Percentiles rank a stretch among this genome's conserved stretches.
phyloP scores from a whole-genome alignment of 2,888 invertebrate genomes.

The Eupithecia subumbrata region DNA sequence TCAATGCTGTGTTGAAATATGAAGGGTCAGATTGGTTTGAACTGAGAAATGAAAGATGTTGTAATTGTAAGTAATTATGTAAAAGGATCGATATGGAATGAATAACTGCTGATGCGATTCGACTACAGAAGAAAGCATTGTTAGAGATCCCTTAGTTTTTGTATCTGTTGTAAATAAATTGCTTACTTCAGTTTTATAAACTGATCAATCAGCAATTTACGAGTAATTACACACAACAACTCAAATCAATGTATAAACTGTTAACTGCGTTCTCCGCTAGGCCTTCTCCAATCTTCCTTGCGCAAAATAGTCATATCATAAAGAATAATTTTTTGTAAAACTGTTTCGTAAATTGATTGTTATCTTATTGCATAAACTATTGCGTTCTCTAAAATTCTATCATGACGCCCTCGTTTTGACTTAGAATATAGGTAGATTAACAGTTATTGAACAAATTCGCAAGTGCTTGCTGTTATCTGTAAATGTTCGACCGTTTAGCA shows the following conservation, averaged over 20 bases:
- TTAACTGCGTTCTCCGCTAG: background rate
- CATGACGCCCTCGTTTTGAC: constrained; percentile 18
- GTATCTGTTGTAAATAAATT: background rate
- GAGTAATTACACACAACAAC: no score
- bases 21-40: constrained; percentile 45
- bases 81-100: background rate
- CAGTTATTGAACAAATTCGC: constrained; percentile 25
- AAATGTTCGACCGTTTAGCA: constrained; percentile 9
- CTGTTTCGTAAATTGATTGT: constrained; percentile 31
- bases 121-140: background rate
- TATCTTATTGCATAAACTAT: constrained; percentile 33
- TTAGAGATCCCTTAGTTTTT: background rate
- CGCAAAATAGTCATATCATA: background rate
- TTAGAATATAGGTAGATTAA: constrained; percentile 14
- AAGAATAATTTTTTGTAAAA: constrained; percentile 18
- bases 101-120: background rate
- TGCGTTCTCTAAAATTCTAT: constrained; percentile 19
- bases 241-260: background rate
- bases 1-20: constrained; percentile 43
- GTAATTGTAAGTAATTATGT: background rate
- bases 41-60: constrained; percentile 42
- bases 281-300: background rate
- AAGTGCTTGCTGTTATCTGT: constrained; percentile 15
- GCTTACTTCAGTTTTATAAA: background rate
- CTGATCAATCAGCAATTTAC: background rate